Evolutionary conservation across 2,113 vertebrate species (phyloP).

Genomic region (Clarias gariepinus): DNA sequence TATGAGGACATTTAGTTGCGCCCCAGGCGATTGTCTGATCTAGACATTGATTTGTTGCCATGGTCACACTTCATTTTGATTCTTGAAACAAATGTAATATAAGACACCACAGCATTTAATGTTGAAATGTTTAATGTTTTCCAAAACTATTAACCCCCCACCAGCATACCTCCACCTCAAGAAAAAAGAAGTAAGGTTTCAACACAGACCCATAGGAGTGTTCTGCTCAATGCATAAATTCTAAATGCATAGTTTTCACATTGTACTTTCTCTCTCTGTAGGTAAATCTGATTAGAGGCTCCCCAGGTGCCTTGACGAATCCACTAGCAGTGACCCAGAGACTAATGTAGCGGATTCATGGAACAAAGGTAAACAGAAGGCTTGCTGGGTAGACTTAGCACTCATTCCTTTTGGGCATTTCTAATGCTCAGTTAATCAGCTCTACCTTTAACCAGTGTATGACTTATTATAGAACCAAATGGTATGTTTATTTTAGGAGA

Average conservation of each 20-base stretch:
- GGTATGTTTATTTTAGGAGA: not conserved
- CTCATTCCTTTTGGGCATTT: not conserved
- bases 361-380: constrained; percentile 6
- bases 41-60: constrained; percentile 28
- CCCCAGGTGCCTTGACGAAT: not conserved
- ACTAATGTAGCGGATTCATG: not conserved
- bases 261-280: not conserved
- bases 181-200: not conserved
- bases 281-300: constrained; percentile 16
- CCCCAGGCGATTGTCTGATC: constrained; percentile 2
- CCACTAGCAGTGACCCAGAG: not conserved
- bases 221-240: not conserved
- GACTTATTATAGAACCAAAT: not conserved
- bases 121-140: constrained; percentile 14
- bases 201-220: not conserved
- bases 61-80: constrained; percentile 39
- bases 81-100: constrained; percentile 27
- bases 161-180: not conserved
- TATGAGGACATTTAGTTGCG: constrained; percentile 12
- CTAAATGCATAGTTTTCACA: not conserved
- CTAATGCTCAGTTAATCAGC: not conserved
- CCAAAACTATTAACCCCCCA: not conserved
- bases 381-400: not conserved
- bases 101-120: constrained; percentile 30
- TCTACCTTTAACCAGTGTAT: not conserved